phyloP scores from a whole-genome alignment of 2,113 vertebrate genomes.

The Tonatia bakeri region DNA sequence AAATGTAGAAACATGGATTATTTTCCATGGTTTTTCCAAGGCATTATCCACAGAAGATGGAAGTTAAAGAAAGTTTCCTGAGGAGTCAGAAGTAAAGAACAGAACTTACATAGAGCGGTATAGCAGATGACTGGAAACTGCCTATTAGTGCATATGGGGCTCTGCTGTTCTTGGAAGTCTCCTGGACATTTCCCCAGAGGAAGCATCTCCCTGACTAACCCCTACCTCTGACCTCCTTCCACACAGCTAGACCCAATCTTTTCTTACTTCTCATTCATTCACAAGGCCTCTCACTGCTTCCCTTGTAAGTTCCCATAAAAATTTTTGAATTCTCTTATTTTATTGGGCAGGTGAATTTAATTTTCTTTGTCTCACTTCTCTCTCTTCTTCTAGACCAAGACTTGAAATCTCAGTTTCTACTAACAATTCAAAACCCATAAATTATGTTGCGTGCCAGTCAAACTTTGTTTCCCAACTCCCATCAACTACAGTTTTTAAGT shows the following conservation, averaged over 20 bases:
- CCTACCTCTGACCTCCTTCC: neutral
- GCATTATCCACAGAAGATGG: neutral
- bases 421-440: neutral
- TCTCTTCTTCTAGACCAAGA: neutral
- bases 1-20: neutral
- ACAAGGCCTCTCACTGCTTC: neutral
- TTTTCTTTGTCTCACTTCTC: neutral
- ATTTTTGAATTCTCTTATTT: neutral
- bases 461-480: neutral
- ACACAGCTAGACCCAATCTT: neutral
- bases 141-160: too few species aligned
- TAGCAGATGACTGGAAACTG: neutral
- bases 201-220: neutral
- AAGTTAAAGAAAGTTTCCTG: neutral
- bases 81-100: neutral
- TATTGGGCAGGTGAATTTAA: neutral
- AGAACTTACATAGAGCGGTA: neutral
- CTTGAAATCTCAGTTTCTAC: neutral
- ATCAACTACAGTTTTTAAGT: neutral
- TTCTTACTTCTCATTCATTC: neutral
- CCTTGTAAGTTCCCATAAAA: neutral
- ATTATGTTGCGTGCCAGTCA: neutral
- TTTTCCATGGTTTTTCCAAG: neutral
- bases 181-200: neutral
- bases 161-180: neutral